Percentiles rank a stretch among this genome's conserved stretches.
phyloP scores from a whole-genome alignment of 2,888 invertebrate species.

The Incurvaria masculella region DNA sequence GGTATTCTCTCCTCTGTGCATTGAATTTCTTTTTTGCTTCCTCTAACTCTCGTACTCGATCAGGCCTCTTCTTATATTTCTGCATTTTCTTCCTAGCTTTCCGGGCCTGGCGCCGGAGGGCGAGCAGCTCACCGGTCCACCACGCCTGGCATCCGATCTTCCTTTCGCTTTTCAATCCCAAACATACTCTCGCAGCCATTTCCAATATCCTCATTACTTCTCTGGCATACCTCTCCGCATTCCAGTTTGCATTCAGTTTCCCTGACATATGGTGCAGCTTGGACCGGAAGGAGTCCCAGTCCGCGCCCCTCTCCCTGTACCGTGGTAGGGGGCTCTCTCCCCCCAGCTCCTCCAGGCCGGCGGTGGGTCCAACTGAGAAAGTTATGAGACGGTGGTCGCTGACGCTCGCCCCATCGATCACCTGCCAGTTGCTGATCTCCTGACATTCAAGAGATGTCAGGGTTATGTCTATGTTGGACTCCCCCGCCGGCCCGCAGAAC shows the following conservation, averaged over 20 bases:
- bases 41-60: too few species aligned
- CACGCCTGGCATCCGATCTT: neutral
- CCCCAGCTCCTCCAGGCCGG: neutral
- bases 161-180: neutral
- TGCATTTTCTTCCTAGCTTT: neutral
- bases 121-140: neutral
- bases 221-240: neutral
- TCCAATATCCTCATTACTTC: neutral
- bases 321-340: neutral
- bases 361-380: neutral
- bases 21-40: too few species aligned
- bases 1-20: neutral
- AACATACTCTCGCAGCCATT: neutral
- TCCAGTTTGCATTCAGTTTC: neutral
- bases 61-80: neutral
- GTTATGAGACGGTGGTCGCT: neutral
- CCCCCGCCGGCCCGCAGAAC: neutral
- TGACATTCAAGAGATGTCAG: neutral
- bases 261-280: neutral
- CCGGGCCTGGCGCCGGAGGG: neutral
- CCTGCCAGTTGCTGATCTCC: neutral
- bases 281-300: neutral
- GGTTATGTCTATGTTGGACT: neutral
- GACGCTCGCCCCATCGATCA: neutral
- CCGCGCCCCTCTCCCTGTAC: neutral